Evolutionary conservation across 2,888 invertebrate genomes (phyloP), one percentile per base, ranked within the genome.

Genomic region (Platynereis dumerilii): DNA sequence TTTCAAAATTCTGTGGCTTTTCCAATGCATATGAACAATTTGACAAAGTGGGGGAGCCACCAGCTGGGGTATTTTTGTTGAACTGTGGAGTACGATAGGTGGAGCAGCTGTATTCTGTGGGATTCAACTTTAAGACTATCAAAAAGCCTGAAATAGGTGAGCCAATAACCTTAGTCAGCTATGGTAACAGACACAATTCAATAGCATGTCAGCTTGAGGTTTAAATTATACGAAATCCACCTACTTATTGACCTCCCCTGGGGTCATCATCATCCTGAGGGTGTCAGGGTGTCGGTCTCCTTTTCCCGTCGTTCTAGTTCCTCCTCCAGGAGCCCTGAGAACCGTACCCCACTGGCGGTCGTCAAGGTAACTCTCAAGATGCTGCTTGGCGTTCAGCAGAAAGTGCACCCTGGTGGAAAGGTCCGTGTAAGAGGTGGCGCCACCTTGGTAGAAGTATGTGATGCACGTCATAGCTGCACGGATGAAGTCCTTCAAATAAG

Each of bases 381-480:
- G 82, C 56, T 80, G 75, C 68, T 78, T 76, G 28, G 84, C 84
- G 24, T 74, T 75, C 58, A 74, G 73, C 29, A 85, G 76, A 67
- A 78, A 73, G 42, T 76, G 71, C n/a, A 79, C 65, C 7, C 80
- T 72, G 1, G 70, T 71, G 56, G 75, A 73, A 26, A 84, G 74
- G 68, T 77, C 79, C 42, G 75, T 68, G 67, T 84, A 84, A 55
- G 75, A 77, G n/a, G 73, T 72, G n/a, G 83, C 82, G 2, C 79
- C 79, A 20, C 74, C 69, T 65, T 77, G 76, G 72, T 82, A 71
- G 75, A 84, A 84, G 63, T 78, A 75, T 24, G 74, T 78, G 61
- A 83, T 80, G 68, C 84, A 83, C 10, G 83, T 85, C 79, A 84
- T 83, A 27, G 84, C 83, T 29, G 85, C 84, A 62, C 85, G 74